Percentiles rank a stretch among this genome's conserved stretches.
Conservation (phyloP, 2,113 vertebrate species). For the Chionis minor region DNA sequence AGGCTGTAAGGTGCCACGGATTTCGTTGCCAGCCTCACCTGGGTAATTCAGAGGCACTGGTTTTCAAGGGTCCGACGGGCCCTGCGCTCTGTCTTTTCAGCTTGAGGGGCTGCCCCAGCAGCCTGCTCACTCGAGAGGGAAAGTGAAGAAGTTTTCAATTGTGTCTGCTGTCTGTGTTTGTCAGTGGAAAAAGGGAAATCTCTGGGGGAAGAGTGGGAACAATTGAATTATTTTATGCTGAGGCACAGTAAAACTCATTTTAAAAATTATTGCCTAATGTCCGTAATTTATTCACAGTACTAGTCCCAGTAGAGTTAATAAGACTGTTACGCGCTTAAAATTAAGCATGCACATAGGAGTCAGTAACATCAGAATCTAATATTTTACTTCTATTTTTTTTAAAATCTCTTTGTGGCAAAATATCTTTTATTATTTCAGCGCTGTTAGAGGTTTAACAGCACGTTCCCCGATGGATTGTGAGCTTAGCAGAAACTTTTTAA, state of each 20-base stretch:
- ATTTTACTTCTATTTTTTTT: neutral
- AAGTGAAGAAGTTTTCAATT: neutral
- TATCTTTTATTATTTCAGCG: neutral
- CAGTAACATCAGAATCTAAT: neutral
- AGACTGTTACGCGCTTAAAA: neutral
- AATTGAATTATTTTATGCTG: constrained; percentile 37
- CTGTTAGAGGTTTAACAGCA: neutral
- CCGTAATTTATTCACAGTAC: constrained; percentile 14
- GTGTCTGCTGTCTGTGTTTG: neutral
- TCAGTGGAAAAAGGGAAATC: neutral
- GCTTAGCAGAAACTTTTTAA: neutral
- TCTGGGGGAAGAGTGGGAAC: neutral
- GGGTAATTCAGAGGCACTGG: neutral
- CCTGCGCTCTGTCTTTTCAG: neutral
- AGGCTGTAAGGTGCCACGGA: neutral
- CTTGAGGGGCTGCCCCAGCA: neutral
- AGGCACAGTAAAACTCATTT: constrained; percentile 7
- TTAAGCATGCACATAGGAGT: neutral
- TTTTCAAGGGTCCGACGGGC: neutral
- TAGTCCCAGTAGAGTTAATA: neutral
- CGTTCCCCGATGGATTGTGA: neutral
- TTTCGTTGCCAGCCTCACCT: neutral
- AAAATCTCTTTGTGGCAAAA: neutral
- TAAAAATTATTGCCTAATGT: neutral
- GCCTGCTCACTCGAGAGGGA: neutral